Base-by-base conservation (phyloP, 2,888 invertebrate species). In the Cetonia aurata region DNA sequence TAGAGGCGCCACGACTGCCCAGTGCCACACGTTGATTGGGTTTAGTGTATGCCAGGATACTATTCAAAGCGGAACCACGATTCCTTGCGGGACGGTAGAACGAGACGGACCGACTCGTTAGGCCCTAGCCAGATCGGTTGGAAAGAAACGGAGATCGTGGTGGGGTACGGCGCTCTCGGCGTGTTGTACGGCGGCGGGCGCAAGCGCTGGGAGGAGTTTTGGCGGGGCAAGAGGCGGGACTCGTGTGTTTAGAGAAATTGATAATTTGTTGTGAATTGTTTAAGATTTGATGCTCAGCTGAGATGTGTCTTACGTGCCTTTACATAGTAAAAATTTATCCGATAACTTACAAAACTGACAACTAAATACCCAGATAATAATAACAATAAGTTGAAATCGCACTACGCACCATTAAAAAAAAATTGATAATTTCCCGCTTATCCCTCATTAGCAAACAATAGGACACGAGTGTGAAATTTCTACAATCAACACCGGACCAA, bases 21-120 rank as follows among this genome's bases (percentile, higher is more conserved):
- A 82, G 83, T 81, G 80, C 83, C 87, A 87, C 87, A 86, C 86
- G 87, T 87, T 87, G 87, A 87, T 87, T 87, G 87, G 86, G 85
- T 86, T 86, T 85, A 85, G 86, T 84, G 77, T 76, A 76, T 62
- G 62, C 79, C 79, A 80, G 82, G 81, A 80, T 80, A 80, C 80
- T 77, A 80, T 82, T 79, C 80, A 73, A 71, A 62, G 50, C 74
- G 53, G 69, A 42, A 70, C 66, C 56, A 80, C 81, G 79, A 81
- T 83, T 82, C 83, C 80, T 79, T 80, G 79, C 78, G 80, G 80
- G 78, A 78, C 75, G 80, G 78, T 48, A 50, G 48, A 62, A 50
- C 62, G 50, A 62, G 62, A 62, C 44, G 62, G 62, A 25, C 37
- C 13, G 62, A 62, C 62, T 62, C 62, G 62, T 62, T 62, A 62